A percentile compares a stretch with the other conserved stretches of the same genome.
Evolutionary conservation across 2,797 vertebrate genomes (phyloP).

Genomic region (Scomberomorus guttatus): DNA sequence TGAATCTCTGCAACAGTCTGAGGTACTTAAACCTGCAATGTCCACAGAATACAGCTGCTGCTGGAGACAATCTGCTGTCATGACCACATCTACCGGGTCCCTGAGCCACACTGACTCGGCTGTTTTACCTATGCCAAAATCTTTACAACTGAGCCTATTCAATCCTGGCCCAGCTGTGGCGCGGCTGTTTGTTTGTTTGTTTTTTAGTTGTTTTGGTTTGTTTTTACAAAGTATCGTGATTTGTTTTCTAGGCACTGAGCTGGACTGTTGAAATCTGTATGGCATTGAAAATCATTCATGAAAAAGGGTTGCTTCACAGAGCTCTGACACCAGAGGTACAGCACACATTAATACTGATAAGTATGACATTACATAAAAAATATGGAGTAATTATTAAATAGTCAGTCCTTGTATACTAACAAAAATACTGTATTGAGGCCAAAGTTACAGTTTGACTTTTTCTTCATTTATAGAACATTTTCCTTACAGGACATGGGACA

Average conservation of each 20-base stretch:
- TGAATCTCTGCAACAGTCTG: neutral
- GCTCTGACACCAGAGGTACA: slow-evolving; percentile 13
- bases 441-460: neutral
- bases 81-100: too few species aligned
- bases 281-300: slow-evolving; percentile 10
- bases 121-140: too few species aligned
- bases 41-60: too few species aligned
- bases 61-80: neutral
- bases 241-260: slow-evolving; percentile 1
- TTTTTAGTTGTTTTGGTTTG: too few species aligned
- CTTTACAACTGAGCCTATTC: too few species aligned
- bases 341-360: too few species aligned
- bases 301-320: slow-evolving; percentile 12
- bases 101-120: too few species aligned
- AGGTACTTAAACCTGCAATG: neutral
- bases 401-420: too few species aligned
- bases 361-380: too few species aligned
- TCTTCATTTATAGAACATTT: neutral
- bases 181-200: too few species aligned
- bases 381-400: too few species aligned
- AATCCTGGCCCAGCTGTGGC: too few species aligned
- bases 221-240: neutral
- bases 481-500: slow-evolving; percentile 1
- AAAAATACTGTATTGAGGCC: neutral
- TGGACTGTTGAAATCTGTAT: slow-evolving; percentile 11